Evolutionary conservation across 2,797 vertebrate genomes (phyloP).

Genomic region (Morus bassanus): DNA sequence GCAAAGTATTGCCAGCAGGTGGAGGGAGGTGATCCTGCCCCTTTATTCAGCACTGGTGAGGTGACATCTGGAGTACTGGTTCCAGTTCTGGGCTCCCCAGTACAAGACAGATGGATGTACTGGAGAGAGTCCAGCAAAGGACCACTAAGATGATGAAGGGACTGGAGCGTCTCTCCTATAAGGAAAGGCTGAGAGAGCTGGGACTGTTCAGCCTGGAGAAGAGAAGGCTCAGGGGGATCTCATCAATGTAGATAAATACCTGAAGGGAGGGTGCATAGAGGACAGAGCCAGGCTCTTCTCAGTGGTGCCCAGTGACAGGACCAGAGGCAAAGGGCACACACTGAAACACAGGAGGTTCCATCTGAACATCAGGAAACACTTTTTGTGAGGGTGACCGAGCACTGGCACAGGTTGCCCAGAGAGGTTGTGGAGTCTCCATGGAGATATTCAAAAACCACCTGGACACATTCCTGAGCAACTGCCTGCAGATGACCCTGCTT

Average conservation of each 20-base stretch:
- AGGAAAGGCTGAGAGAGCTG: background rate
- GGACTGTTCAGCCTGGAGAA: background rate
- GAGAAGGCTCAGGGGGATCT: background rate
- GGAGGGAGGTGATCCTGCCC: background rate
- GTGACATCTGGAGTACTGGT: background rate
- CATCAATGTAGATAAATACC: background rate
- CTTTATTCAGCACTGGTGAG: background rate
- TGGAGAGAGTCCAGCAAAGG: background rate
- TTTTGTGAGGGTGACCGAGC: background rate
- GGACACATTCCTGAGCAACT: background rate
- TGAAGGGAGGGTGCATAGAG: background rate
- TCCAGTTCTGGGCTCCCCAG: background rate
- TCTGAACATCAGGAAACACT: background rate
- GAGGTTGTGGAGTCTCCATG: background rate
- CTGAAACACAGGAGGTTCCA: background rate
- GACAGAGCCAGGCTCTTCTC: accelerated
- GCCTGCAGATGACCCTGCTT: background rate
- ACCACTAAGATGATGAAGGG: background rate
- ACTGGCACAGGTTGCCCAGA: background rate
- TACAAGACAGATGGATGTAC: background rate
- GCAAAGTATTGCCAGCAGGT: background rate
- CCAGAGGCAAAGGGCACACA: background rate
- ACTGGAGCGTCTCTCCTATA: background rate
- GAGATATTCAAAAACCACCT: background rate
- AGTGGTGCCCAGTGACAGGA: background rate